Conservation (phyloP, 2,888 invertebrate species). For the Clostera curtula region DNA sequence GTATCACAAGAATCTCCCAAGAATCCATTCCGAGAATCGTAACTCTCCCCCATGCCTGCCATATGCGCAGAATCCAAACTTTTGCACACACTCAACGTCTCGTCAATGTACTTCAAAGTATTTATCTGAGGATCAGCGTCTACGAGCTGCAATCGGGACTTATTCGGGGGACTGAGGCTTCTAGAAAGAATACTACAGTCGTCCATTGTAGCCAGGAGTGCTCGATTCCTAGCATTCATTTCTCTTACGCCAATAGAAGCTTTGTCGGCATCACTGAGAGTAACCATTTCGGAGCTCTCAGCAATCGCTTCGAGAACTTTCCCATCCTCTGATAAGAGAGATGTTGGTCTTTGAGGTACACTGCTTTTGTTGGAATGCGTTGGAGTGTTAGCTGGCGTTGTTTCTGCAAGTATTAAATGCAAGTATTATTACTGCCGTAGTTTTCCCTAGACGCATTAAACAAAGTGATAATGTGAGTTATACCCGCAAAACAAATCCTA, state of each 20-base stretch:
- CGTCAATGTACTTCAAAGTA: conserved; percentile 77
- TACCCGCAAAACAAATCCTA: no score
- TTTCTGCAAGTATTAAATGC: conserved; percentile 41
- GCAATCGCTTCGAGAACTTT: conserved; percentile 79
- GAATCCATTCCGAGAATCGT: conserved; percentile 63
- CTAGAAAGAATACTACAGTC: conserved; percentile 67
- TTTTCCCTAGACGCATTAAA: no score
- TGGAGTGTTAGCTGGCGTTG: conserved; percentile 65
- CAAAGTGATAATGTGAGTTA: no score
- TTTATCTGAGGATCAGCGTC: conserved; percentile 73
- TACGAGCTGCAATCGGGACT: conserved; percentile 53
- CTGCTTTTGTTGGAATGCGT: conserved; percentile 51
- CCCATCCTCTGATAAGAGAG: conserved; percentile 77
- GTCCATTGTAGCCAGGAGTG: conserved; percentile 69
- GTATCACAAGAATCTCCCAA: conserved; percentile 64
- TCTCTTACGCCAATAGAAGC: conserved; percentile 59
- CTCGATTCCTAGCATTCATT: conserved; percentile 66
- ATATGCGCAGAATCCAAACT: conserved; percentile 65
- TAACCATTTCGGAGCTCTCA: conserved; percentile 81
- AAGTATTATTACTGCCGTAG: no score
- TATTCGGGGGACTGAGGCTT: conserved; percentile 63
- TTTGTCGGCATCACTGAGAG: conserved; percentile 73
- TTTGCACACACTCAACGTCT: conserved; percentile 67
- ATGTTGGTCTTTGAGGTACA: conserved; percentile 71
- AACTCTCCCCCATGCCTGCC: conserved; percentile 68